Evolutionary conservation across 2,113 vertebrate genomes (phyloP).

Genomic region (Martes martes): DNA sequence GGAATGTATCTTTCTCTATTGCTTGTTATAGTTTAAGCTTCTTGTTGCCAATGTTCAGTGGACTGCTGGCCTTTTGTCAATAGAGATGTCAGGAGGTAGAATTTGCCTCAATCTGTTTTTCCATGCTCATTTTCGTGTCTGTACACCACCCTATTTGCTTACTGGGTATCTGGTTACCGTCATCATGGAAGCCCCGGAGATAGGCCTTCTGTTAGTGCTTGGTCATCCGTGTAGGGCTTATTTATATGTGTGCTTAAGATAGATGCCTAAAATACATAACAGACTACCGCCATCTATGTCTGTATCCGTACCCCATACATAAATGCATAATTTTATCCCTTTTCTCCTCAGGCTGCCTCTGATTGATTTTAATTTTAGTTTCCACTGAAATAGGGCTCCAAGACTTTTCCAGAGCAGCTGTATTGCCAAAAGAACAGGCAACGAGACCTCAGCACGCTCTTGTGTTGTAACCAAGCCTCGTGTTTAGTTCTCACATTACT

Average conservation of each 20-base stretch:
- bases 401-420: conserved; percentile 10
- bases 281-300: not conserved
- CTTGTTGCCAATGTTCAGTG: not conserved
- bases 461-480: not conserved
- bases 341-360: conserved; percentile 24
- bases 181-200: not conserved
- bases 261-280: not conserved
- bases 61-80: not conserved
- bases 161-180: not conserved
- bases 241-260: not conserved
- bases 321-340: not conserved
- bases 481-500: not conserved
- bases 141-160: not conserved
- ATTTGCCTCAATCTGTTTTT: not conserved
- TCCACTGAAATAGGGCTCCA: not conserved
- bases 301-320: not conserved
- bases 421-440: conserved; percentile 25
- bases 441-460: not conserved
- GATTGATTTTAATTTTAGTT: conserved; percentile 38
- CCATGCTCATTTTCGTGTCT: not conserved
- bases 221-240: not conserved
- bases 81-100: not conserved
- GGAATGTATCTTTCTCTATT: not conserved
- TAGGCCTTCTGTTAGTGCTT: not conserved
- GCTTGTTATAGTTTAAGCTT: not conserved